Evolutionary conservation across 2,888 invertebrate species (phyloP).

Genomic region (Sarcophaga caerulescens): DNA sequence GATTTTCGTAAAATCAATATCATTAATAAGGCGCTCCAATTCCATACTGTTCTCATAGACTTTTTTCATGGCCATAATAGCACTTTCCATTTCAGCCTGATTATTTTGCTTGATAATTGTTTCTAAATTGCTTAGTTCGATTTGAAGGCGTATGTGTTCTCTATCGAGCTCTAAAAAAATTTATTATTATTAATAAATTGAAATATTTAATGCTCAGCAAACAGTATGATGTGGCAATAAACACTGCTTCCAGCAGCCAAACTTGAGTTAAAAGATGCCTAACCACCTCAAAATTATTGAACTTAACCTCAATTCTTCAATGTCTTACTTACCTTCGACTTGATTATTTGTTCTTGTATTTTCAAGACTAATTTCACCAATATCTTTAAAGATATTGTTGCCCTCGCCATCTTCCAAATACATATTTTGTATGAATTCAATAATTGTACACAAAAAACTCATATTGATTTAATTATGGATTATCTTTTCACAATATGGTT

Average conservation of each 20-base stretch:
- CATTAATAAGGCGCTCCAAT: conserved; percentile 32
- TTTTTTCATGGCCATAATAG: neutral
- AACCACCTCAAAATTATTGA: neutral
- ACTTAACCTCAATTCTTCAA: too few species aligned
- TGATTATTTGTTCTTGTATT: conserved; percentile 25
- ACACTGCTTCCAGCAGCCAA: neutral
- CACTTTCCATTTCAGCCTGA: neutral
- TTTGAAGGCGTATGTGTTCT: conserved; percentile 50
- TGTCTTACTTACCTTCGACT: conserved; percentile 30
- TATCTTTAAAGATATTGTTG: conserved; percentile 30
- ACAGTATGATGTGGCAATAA: neutral
- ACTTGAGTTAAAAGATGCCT: neutral
- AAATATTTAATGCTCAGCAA: neutral
- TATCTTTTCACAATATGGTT: too few species aligned
- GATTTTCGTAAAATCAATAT: conserved; percentile 59
- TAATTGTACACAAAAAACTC: conserved; percentile 50
- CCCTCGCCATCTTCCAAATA: conserved; percentile 38
- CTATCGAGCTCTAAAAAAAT: conserved; percentile 41
- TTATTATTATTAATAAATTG: too few species aligned
- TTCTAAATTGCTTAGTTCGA: conserved; percentile 40
- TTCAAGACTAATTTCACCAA: conserved; percentile 30
- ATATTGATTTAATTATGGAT: conserved; percentile 8
- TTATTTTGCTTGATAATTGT: conserved; percentile 10
- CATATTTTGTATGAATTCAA: conserved; percentile 37
- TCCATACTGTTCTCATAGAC: conserved; percentile 26